Evolutionary conservation across 2,113 vertebrate species (phyloP).

Genomic region (Polyodon spathula): DNA sequence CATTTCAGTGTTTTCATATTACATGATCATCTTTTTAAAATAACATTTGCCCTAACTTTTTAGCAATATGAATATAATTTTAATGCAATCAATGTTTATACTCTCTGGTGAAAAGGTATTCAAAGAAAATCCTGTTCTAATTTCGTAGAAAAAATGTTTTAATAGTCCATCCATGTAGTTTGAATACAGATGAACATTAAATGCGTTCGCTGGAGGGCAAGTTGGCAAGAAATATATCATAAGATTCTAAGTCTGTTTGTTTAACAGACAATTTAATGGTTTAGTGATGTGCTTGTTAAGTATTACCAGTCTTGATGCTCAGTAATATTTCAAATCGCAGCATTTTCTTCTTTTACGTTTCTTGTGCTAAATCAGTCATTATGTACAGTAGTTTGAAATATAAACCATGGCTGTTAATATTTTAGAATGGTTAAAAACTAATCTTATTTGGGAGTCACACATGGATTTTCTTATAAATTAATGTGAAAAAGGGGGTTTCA

Average conservation of each 20-base stretch:
- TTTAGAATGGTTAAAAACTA: too few relatives aligned
- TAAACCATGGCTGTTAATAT: too few relatives aligned
- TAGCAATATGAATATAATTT: background rate
- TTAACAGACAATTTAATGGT: conserved; percentile 21
- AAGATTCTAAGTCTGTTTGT: background rate
- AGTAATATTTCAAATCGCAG: conserved; percentile 33
- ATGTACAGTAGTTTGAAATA: too few relatives aligned
- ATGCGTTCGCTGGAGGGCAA: background rate
- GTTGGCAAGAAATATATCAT: background rate
- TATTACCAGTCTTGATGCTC: conserved; percentile 38
- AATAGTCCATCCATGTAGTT: conserved; percentile 34
- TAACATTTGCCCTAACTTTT: too few relatives aligned
- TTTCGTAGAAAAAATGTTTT: conserved; percentile 46
- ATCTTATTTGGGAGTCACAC: too few relatives aligned
- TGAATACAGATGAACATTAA: conserved; percentile 9
- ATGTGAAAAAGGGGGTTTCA: too few relatives aligned
- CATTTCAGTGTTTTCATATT: too few relatives aligned
- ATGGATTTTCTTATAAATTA: too few relatives aligned
- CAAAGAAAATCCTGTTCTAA: conserved; percentile 32
- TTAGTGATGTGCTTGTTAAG: conserved; percentile 35
- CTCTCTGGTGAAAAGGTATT: conserved; percentile 21
- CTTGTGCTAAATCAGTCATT: conserved; percentile 27
- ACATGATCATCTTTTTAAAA: too few relatives aligned
- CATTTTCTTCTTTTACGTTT: conserved; percentile 27
- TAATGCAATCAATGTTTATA: background rate